Percentiles rank a stretch among this genome's conserved stretches.
These are phyloP conservation scores for Aporophyla lueneburgensis DNA, from an alignment of 2,888 invertebrate genomes.

Conservation along the genomic window DNA sequence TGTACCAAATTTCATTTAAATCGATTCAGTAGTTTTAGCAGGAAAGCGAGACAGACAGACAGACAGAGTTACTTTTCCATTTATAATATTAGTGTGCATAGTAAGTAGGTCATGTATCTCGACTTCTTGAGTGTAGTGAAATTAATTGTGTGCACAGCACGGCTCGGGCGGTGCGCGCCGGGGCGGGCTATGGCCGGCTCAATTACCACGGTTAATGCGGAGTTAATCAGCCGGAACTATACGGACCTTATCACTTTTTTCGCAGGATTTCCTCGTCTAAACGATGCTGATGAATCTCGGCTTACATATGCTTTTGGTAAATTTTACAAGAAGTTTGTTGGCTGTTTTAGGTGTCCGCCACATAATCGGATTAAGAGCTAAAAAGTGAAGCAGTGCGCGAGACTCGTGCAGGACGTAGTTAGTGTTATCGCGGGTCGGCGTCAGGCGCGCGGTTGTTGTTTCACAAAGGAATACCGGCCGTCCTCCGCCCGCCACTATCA, in stretches of 20 bases:
- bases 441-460: background rate
- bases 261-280: conserved; percentile 8
- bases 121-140: background rate
- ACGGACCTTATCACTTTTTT: conserved; percentile 3
- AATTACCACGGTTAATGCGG: background rate
- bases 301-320: background rate
- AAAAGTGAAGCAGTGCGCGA: background rate
- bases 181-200: background rate
- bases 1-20: no score
- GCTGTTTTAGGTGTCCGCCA: background rate
- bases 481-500: conserved; percentile 7
- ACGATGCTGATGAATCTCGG: background rate
- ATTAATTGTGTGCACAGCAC: background rate
- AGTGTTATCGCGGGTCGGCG: background rate
- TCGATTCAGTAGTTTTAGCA: no score
- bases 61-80: no score
- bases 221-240: conserved; percentile 24
- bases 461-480: conserved; percentile 47
- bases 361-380: conserved; percentile 36
- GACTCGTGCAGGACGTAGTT: background rate
- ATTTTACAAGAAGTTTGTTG: conserved; percentile 21
- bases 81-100: no score
- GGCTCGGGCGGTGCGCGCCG: background rate
- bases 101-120: background rate
- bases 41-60: no score